Percentiles rank a stretch among this genome's conserved stretches.
phyloP scores from a whole-genome alignment of 2,113 vertebrate genomes.

The Cebus imitator region DNA sequence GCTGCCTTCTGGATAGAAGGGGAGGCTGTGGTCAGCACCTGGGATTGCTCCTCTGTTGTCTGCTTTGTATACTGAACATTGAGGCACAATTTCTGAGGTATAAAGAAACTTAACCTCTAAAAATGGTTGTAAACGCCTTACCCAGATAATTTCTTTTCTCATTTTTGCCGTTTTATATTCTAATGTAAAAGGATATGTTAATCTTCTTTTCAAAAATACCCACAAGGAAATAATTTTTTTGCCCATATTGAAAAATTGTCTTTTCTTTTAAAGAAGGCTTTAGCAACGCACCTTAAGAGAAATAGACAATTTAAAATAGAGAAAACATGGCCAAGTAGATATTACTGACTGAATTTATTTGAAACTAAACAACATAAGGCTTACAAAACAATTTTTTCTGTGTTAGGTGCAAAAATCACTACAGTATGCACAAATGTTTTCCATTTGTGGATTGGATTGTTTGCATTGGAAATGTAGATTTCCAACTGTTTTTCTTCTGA shows the following conservation, averaged over 20 bases:
- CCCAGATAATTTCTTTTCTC: neutral
- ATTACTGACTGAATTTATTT: neutral
- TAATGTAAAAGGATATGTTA: neutral
- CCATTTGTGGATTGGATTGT: neutral
- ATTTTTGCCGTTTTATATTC: neutral
- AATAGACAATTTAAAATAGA: neutral
- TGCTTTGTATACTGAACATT: neutral
- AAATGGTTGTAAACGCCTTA: neutral
- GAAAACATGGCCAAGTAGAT: neutral
- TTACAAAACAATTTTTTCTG: neutral
- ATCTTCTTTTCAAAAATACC: neutral
- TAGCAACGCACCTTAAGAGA: neutral
- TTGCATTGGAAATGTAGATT: neutral
- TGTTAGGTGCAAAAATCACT: neutral
- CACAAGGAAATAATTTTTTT: neutral
- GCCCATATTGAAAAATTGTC: neutral
- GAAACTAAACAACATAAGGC: neutral
- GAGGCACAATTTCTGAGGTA: neutral
- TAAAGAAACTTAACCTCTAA: neutral
- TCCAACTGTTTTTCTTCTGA: neutral
- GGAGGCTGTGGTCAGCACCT: accelerated
- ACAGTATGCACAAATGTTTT: neutral
- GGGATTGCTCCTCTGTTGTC: neutral
- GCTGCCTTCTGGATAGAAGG: neutral
- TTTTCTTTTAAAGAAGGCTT: conserved; percentile 31